Evolutionary conservation across 2,797 vertebrate genomes (phyloP).

Genomic region (Morus bassanus): DNA sequence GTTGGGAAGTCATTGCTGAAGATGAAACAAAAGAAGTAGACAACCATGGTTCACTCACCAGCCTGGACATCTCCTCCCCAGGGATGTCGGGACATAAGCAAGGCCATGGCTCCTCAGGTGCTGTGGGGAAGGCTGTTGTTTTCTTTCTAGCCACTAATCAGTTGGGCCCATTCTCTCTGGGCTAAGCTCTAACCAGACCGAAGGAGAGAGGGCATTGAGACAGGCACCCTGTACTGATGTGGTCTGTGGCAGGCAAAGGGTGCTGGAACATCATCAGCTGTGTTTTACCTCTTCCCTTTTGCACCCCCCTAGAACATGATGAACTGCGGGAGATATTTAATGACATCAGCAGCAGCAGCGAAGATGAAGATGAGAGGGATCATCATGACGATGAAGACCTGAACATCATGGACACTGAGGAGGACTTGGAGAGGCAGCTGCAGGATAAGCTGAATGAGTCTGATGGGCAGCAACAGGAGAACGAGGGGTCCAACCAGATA

Average conservation of each 20-base stretch:
- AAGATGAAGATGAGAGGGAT: conserved; percentile 94
- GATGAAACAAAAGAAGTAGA: conserved; percentile 90
- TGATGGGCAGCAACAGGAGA: conserved; percentile 85
- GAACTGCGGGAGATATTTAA: conserved; percentile 97
- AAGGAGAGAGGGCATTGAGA: not conserved
- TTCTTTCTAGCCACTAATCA: not conserved
- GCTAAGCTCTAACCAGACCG: not conserved
- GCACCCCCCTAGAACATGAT: conserved; percentile 77
- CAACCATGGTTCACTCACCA: conserved; percentile 83
- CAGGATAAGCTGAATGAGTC: conserved; percentile 91
- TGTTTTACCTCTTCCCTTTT: not conserved
- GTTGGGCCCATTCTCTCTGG: not conserved
- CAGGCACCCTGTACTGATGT: not conserved
- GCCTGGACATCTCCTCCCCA: conserved; percentile 83
- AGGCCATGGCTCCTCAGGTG: conserved; percentile 83
- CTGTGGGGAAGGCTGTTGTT: not conserved
- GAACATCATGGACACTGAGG: conserved; percentile 95
- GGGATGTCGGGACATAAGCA: conserved; percentile 85
- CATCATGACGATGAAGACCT: conserved; percentile 92
- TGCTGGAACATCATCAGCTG: not conserved
- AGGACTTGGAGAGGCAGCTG: conserved; percentile 90
- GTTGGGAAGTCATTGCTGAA: conserved; percentile 92
- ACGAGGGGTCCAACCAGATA: conserved; percentile 89
- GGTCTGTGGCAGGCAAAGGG: not conserved
- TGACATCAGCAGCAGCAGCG: conserved; percentile 97